These are phyloP conservation scores for Meles meles DNA, from an alignment of 2,113 vertebrate genomes.

Conservation along the genomic window DNA sequence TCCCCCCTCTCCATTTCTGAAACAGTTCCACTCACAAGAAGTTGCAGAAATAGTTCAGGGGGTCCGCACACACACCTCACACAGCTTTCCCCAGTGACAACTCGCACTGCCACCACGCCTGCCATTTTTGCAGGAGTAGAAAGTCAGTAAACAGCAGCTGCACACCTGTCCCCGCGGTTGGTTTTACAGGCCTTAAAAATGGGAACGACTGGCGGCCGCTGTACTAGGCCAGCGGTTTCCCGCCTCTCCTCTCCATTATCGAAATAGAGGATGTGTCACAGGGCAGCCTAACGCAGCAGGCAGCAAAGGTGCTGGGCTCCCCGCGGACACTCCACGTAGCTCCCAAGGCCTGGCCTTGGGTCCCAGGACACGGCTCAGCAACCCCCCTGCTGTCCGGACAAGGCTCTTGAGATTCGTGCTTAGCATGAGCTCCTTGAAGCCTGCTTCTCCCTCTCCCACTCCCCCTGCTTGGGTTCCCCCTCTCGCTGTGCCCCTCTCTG, in stretches of 20 bases:
- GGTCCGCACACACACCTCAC: rapidly evolving
- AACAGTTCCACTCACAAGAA: neutral
- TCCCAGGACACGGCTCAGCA: rapidly evolving
- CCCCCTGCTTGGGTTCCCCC: no score
- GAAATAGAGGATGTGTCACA: no score
- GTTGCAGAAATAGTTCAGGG: neutral
- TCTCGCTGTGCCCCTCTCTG: no score
- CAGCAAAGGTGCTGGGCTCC: neutral
- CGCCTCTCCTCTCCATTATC: neutral
- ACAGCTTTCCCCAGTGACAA: neutral
- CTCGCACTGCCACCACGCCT: rapidly evolving
- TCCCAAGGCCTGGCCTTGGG: rapidly evolving
- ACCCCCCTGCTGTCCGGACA: rapidly evolving
- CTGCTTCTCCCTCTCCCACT: no score
- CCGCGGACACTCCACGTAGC: rapidly evolving
- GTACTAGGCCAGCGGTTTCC: neutral
- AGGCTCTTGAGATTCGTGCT: neutral
- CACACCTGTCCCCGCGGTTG: rapidly evolving
- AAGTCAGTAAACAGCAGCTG: neutral
- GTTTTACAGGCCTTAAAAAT: neutral
- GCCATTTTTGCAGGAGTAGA: neutral
- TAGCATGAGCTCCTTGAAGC: rapidly evolving
- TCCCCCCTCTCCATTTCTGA: neutral
- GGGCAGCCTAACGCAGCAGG: no score
- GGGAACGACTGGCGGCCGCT: neutral